These are phyloP conservation scores for Colaptes auratus DNA, from an alignment of 2,113 vertebrate species.

Conservation along the genomic window DNA sequence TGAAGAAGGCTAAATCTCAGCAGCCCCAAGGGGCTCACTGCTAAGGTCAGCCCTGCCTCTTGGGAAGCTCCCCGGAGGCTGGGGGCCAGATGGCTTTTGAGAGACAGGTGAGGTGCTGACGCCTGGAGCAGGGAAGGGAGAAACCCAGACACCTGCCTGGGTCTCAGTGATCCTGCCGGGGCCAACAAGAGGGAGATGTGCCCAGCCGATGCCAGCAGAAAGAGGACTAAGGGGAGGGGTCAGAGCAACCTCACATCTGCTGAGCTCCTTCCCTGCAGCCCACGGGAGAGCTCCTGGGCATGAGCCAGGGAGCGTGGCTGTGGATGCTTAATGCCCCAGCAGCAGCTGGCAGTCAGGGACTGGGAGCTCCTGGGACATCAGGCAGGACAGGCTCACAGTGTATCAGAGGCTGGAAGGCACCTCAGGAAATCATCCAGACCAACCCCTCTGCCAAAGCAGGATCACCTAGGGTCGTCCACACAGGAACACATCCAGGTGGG, in stretches of 20 bases:
- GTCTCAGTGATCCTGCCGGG: not conserved
- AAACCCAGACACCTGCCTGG: not conserved
- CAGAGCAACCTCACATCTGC: accelerated
- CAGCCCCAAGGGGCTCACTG: not conserved
- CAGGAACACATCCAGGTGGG: too few relatives aligned
- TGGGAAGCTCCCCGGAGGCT: not conserved
- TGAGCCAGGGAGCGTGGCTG: not conserved
- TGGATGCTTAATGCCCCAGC: not conserved
- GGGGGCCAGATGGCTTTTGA: not conserved
- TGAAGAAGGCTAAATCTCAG: not conserved
- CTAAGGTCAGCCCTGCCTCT: not conserved
- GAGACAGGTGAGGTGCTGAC: not conserved
- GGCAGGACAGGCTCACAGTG: not conserved
- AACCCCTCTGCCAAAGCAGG: too few relatives aligned
- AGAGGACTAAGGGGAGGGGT: not conserved
- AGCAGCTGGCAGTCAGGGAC: not conserved
- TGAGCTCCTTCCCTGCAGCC: not conserved
- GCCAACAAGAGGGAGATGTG: not conserved
- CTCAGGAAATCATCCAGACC: too few relatives aligned
- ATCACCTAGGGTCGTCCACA: too few relatives aligned
- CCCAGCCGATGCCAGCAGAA: not conserved
- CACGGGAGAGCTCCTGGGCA: not conserved
- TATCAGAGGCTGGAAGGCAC: too few relatives aligned
- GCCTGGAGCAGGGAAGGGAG: not conserved
- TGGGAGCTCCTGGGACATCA: not conserved